Conservation (phyloP, 1,140 invertebrate species). For the Holotrichia oblita region DNA sequence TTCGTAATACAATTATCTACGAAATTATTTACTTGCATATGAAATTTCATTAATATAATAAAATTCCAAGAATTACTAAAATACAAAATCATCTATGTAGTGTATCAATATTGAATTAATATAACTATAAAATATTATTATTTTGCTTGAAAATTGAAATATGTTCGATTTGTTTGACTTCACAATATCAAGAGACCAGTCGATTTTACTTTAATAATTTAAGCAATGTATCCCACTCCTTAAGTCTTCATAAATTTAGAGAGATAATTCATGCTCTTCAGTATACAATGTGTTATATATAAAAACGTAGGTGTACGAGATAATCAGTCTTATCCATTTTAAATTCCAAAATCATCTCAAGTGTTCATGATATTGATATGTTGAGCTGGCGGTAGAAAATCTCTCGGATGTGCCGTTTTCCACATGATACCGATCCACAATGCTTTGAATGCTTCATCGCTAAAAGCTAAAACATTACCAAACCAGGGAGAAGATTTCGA, state of each 20-base stretch:
- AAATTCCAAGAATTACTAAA: neutral
- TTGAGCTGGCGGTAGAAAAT: conserved; percentile 63
- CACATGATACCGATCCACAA: conserved; percentile 81
- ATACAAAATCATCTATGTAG: too few species aligned
- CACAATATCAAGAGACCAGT: neutral
- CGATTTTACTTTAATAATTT: too few species aligned
- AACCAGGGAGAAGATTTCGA: conserved; percentile 81
- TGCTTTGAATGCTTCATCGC: conserved; percentile 74
- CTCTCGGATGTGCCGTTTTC: conserved; percentile 70
- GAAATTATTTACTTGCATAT: neutral
- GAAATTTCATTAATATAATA: conserved; percentile 33
- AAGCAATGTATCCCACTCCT: neutral
- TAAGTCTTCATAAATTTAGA: neutral
- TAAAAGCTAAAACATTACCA: conserved; percentile 79
- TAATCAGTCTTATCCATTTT: conserved; percentile 21
- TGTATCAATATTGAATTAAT: too few species aligned
- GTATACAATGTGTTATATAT: too few species aligned
- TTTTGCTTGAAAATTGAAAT: neutral
- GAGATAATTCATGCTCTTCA: neutral
- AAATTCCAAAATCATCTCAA: neutral
- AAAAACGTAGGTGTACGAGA: neutral
- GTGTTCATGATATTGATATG: conserved; percentile 50
- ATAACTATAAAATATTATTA: too few species aligned
- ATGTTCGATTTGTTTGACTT: neutral
- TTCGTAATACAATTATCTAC: neutral